Evolutionary conservation across 2,888 invertebrate species (phyloP).

Genomic region (Rotaria macrura): DNA sequence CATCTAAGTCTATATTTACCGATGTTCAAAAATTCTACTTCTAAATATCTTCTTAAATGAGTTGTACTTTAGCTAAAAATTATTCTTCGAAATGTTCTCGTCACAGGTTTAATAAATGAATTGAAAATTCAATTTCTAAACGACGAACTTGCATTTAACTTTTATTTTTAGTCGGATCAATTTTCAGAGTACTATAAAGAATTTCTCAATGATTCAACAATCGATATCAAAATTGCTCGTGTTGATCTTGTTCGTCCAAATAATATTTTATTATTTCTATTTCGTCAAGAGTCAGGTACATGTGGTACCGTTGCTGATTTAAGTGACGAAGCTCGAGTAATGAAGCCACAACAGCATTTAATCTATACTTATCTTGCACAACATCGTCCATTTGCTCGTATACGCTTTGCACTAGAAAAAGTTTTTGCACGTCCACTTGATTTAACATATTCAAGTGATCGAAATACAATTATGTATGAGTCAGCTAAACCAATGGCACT

Average conservation of each 20-base stretch:
- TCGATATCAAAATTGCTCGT: slow-evolving; percentile 19
- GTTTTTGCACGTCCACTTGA: neutral
- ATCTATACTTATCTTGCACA: neutral
- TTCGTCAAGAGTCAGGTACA: neutral
- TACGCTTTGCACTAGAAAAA: slow-evolving; percentile 17
- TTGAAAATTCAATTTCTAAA: too few relatives aligned
- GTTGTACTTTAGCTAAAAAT: too few relatives aligned
- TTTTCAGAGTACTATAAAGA: neutral
- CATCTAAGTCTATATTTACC: too few relatives aligned
- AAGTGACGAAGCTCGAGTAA: slow-evolving; percentile 1
- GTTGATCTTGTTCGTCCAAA: neutral
- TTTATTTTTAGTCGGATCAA: neutral
- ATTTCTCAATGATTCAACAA: neutral
- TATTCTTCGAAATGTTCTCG: too few relatives aligned
- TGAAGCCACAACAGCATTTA: slow-evolving; percentile 7
- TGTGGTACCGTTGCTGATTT: slow-evolving; percentile 3
- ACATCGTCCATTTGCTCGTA: neutral
- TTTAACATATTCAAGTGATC: neutral
- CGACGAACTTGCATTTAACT: too few relatives aligned
- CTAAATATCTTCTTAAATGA: too few relatives aligned
- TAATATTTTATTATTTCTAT: slow-evolving; percentile 10
- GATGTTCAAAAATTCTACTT: too few relatives aligned
- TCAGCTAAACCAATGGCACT: slow-evolving; percentile 17
- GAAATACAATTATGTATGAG: slow-evolving; percentile 1
- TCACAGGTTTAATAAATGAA: too few relatives aligned